These are phyloP conservation scores for Tetropium fuscum DNA, from an alignment of 2,888 invertebrate genomes.

Conservation along the genomic window DNA sequence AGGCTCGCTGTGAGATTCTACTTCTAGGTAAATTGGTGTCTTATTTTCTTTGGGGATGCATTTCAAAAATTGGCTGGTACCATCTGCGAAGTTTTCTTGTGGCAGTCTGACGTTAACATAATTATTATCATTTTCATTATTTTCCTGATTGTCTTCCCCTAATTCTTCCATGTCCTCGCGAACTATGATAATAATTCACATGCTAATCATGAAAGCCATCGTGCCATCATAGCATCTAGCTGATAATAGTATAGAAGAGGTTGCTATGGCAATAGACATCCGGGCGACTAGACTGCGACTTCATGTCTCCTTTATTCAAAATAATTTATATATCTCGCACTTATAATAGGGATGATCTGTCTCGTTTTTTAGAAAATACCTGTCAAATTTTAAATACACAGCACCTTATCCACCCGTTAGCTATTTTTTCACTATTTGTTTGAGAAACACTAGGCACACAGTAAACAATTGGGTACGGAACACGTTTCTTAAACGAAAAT, in stretches of 20 bases:
- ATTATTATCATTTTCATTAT: slow-evolving; percentile 40
- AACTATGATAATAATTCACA: slow-evolving; percentile 30
- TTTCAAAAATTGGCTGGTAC: slow-evolving; percentile 53
- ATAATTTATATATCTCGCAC: too few species aligned
- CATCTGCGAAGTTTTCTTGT: slow-evolving; percentile 38
- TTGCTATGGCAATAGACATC: slow-evolving; percentile 64
- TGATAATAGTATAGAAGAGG: slow-evolving; percentile 49
- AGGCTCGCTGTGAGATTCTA: slow-evolving; percentile 15
- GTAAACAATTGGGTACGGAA: too few species aligned
- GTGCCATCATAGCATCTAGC: slow-evolving; percentile 35
- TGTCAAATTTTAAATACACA: too few species aligned
- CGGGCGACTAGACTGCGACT: slow-evolving; percentile 54
- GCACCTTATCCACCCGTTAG: too few species aligned
- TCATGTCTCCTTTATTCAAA: slow-evolving; percentile 19
- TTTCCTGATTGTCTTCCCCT: slow-evolving; percentile 34
- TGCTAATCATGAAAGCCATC: slow-evolving; percentile 28
- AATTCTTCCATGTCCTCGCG: slow-evolving; percentile 33
- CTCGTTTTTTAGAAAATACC: too few species aligned
- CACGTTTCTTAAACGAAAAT: too few species aligned
- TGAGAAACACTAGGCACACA: too few species aligned
- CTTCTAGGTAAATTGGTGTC: slow-evolving; percentile 24
- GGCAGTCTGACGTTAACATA: slow-evolving; percentile 31
- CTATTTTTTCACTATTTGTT: too few species aligned
- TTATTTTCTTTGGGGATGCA: slow-evolving; percentile 53
- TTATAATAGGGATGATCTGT: too few species aligned